A percentile compares a stretch with the other conserved stretches of the same genome.
phyloP scores from a whole-genome alignment of 2,888 invertebrate genomes.

The Theretra japonica region DNA sequence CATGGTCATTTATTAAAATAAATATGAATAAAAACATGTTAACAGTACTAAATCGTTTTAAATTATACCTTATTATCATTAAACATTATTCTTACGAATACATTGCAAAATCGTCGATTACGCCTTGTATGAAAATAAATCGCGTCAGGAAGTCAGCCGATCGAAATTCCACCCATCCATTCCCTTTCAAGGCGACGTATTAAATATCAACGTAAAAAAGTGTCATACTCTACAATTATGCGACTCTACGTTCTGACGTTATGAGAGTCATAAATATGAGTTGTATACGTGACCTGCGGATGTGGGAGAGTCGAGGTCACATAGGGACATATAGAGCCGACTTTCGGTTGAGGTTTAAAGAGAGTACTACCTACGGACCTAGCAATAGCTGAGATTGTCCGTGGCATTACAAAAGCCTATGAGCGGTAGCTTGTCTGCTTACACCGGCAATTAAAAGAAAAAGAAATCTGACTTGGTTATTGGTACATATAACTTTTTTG shows the following conservation, averaged over 20 bases:
- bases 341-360: too few species aligned
- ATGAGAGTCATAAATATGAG: background rate
- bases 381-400: too few species aligned
- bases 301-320: slow-evolving; percentile 3
- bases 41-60: background rate
- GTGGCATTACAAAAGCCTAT: too few species aligned
- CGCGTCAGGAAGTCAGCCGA: slow-evolving; percentile 8
- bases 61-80: background rate
- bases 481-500: too few species aligned
- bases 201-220: slow-evolving; percentile 20
- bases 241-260: background rate
- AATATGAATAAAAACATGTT: background rate
- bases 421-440: too few species aligned
- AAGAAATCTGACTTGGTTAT: too few species aligned
- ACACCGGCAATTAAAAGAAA: too few species aligned
- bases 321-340: background rate
- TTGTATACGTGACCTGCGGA: background rate
- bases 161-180: slow-evolving; percentile 1
- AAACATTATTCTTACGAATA: background rate
- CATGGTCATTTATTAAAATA: too few species aligned
- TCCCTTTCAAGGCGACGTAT: slow-evolving; percentile 18
- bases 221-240: background rate
- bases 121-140: slow-evolving; percentile 9
- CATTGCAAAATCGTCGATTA: slow-evolving; percentile 8
- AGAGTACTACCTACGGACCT: too few species aligned